Base-by-base conservation (phyloP, 2,888 invertebrate species). In the Aspidiotus destructor region DNA sequence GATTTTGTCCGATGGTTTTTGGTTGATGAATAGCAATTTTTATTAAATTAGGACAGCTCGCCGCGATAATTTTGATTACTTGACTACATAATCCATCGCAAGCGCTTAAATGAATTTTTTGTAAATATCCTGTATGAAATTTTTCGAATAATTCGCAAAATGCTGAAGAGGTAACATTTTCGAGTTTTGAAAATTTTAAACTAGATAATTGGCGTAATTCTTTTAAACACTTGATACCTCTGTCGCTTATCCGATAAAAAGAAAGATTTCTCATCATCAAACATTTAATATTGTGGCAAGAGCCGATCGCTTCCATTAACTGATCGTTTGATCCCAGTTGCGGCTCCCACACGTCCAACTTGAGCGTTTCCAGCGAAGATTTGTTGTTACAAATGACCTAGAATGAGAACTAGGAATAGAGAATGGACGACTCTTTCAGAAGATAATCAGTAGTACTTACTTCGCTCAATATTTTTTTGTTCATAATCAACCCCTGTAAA, bases 311-410 rank as follows among this genome's bases (percentile, higher is more conserved):
- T 44, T 60, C 40, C 28, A 67, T 67, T 52, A 67, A 44, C 60
- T 48, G 67, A 48, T 67, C 60, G 52, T 67, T 58, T 28, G 67
- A 67, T 15, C 67, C 67, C 17, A 67, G 58, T 11, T 67, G 67
- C 0, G 67, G 67, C 60, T 67, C 58, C 67, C 67, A 67, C 8
- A 67, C 60, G 40, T 67, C 67, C 40, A 67, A 17, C 41, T 67
- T 67, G 7, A 67, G 10, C 11, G 60, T 67, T 58, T 67, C 44
- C 16, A 67, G 17, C 1, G 67, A 58, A 60, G 28, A 41, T 10
- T 67, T 58, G 16, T 67, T 67, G 41, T 52, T 42, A 28, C 44
- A 11, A 17, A 67, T 67, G 13, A 60, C 58, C 67, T 65, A 17
- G 3, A 55, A 16, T 16, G 16, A n/a, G 16, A 55, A 15, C n/a